phyloP scores from a whole-genome alignment of 2,888 invertebrate species.

The Creontiades dilutus region DNA sequence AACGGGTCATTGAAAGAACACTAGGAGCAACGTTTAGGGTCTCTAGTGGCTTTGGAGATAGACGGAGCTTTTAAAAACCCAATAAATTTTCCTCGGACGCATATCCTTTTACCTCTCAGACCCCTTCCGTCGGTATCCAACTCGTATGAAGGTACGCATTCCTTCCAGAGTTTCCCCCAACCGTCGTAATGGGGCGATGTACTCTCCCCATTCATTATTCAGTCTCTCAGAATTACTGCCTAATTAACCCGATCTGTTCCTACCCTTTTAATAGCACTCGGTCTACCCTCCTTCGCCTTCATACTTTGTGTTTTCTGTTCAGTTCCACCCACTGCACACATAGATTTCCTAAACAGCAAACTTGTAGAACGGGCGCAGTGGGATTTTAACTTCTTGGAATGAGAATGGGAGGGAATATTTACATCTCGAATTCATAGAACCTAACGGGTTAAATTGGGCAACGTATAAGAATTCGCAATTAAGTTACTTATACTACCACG shows the following conservation, averaged over 20 bases:
- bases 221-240: constrained; percentile 60
- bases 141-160: constrained; percentile 47
- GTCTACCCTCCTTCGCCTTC: background rate
- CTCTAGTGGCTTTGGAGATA: constrained; percentile 7
- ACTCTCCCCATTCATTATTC: constrained; percentile 62
- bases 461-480: no score
- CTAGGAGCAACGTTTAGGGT: background rate
- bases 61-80: constrained; percentile 43
- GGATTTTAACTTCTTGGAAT: background rate
- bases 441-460: no score
- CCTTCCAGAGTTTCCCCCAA: background rate
- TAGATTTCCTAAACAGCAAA: constrained; percentile 27
- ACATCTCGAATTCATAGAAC: no score
- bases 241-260: constrained; percentile 66
- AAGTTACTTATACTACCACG: no score
- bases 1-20: background rate
- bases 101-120: constrained; percentile 34
- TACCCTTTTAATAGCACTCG: constrained; percentile 43
- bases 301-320: no score
- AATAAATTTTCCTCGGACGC: constrained; percentile 41
- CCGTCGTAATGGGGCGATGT: constrained; percentile 54
- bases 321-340: background rate
- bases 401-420: background rate
- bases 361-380: background rate
- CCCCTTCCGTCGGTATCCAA: background rate